phyloP scores from a whole-genome alignment of 2,888 invertebrate species.

The Sinelater perroti region DNA sequence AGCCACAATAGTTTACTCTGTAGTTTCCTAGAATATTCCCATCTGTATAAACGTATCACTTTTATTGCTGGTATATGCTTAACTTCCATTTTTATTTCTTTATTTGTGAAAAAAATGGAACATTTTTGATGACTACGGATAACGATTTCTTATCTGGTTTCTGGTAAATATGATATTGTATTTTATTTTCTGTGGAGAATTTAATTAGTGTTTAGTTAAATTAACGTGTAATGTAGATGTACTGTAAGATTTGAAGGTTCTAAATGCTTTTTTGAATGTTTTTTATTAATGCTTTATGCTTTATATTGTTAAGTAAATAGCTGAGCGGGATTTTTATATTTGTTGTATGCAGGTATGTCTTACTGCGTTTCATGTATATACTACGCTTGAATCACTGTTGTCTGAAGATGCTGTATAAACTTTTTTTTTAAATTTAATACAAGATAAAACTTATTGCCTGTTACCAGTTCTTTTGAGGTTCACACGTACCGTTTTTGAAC shows the following conservation, averaged over 20 bases:
- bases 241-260: not conserved
- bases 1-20: not conserved
- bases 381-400: too few species aligned
- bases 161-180: not conserved
- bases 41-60: not conserved
- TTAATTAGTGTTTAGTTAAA: not conserved
- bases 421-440: too few species aligned
- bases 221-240: not conserved
- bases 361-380: not conserved
- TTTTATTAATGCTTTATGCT: not conserved
- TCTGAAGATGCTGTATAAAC: too few species aligned
- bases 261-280: not conserved
- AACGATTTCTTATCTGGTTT: not conserved
- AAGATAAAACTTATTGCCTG: too few species aligned
- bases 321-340: not conserved
- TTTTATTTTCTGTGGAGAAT: not conserved
- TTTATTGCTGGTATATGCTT: not conserved
- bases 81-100: not conserved
- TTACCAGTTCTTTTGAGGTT: too few species aligned
- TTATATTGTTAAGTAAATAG: not conserved
- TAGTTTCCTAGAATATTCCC: not conserved
- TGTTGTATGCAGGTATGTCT: not conserved
- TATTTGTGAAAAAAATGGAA: not conserved
- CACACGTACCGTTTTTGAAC: too few species aligned
- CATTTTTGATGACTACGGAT: not conserved